Percentiles rank a stretch among this genome's conserved stretches.
These are phyloP conservation scores for Chironex yamaguchii DNA, from an alignment of 30 jellyfish, hydroid and myxozoan species.

Conservation along the genomic window DNA sequence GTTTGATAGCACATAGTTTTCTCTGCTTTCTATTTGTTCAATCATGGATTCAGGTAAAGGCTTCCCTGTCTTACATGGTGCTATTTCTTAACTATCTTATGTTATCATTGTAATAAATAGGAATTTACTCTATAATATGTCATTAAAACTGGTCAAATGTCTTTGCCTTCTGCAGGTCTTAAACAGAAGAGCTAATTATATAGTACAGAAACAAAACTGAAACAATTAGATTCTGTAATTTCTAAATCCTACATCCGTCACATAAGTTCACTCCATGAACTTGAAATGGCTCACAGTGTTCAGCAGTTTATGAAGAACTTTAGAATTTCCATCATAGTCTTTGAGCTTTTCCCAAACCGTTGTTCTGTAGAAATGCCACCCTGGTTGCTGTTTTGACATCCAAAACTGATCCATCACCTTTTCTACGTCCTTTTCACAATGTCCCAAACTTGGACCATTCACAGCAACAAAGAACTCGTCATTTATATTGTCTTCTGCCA, in stretches of 20 bases:
- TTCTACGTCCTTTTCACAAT: slow-evolving; percentile 36
- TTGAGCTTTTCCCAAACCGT: slow-evolving; percentile 31
- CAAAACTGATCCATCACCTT: slow-evolving; percentile 51
- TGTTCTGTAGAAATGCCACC: slow-evolving; percentile 33
- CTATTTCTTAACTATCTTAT: slow-evolving; percentile 4
- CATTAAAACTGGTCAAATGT: background rate
- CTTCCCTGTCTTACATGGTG: background rate
- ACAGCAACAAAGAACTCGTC: slow-evolving; percentile 49
- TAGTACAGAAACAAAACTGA: slow-evolving; percentile 5
- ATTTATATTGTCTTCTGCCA: slow-evolving; percentile 35
- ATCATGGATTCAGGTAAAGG: background rate
- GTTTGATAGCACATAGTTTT: no score
- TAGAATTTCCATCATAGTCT: slow-evolving; percentile 28
- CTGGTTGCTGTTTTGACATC: slow-evolving; percentile 37
- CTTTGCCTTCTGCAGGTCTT: slow-evolving; percentile 4
- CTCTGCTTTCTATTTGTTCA: slow-evolving; percentile 17
- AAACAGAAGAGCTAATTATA: slow-evolving; percentile 7
- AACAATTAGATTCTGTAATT: background rate
- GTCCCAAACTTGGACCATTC: slow-evolving; percentile 50
- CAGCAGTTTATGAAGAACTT: slow-evolving; percentile 40
- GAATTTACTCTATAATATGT: slow-evolving; percentile 10
- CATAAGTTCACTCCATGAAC: slow-evolving; percentile 28
- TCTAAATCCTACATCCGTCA: background rate
- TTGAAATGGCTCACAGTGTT: slow-evolving; percentile 33
- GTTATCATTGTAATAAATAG: background rate